phyloP scores from a whole-genome alignment of 1,140 invertebrate species.

The Formica exsecta region DNA sequence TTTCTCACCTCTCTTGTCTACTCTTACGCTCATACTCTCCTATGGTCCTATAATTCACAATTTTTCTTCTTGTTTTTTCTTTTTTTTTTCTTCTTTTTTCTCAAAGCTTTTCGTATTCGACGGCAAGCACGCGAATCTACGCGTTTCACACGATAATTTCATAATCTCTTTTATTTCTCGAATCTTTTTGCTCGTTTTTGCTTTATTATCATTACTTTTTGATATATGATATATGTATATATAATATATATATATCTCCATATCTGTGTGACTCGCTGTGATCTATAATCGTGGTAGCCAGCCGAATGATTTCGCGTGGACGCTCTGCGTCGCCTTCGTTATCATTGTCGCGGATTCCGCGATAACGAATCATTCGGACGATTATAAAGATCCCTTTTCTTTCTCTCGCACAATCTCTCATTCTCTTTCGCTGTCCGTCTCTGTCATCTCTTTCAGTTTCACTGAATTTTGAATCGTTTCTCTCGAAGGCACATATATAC shows the following conservation, averaged over 20 bases:
- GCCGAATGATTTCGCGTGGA: constrained; percentile 47
- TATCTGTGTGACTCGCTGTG: constrained; percentile 35
- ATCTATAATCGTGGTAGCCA: constrained; percentile 49
- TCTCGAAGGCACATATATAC: constrained; percentile 81
- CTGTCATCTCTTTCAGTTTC: constrained; percentile 35
- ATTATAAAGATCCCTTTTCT: constrained; percentile 29
- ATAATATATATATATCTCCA: neutral
- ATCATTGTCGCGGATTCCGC: constrained; percentile 18
- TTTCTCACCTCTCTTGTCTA: constrained; percentile 1
- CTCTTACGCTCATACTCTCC: neutral
- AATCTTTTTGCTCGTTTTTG: neutral
- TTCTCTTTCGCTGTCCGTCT: neutral
- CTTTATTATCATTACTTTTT: constrained; percentile 28
- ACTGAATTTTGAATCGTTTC: constrained; percentile 68
- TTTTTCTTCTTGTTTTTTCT: constrained; percentile 13
- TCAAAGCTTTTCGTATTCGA: constrained; percentile 36
- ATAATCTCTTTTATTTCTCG: constrained; percentile 1
- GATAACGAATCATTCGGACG: constrained; percentile 41
- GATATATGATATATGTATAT: constrained; percentile 37
- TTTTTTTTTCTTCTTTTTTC: neutral
- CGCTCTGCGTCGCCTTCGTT: constrained; percentile 26
- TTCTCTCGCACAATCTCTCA: neutral
- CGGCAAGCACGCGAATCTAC: constrained; percentile 44
- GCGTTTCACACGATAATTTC: constrained; percentile 37
- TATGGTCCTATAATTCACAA: constrained; percentile 32